A percentile compares a stretch with the other conserved stretches of the same genome.
Conservation (phyloP, 2,888 invertebrate genomes). For the Mylabris sibirica region DNA sequence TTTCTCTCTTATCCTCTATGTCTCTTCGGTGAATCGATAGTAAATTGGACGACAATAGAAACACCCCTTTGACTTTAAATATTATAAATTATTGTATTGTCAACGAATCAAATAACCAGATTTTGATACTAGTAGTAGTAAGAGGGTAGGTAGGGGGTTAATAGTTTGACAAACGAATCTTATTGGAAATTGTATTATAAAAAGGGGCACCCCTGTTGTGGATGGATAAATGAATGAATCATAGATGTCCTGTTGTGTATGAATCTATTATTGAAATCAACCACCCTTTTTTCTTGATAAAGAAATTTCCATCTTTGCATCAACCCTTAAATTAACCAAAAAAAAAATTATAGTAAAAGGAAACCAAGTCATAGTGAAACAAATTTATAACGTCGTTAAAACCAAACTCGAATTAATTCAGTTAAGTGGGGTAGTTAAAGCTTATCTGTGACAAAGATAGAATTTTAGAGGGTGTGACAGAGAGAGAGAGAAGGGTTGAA, state of each 20-base stretch:
- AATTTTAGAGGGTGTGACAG: no score
- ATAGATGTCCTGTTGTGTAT: neutral
- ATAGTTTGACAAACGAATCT: slow-evolving; percentile 5
- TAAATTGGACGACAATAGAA: neutral
- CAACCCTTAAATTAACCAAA: neutral
- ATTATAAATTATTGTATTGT: neutral
- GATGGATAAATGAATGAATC: neutral
- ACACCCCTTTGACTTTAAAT: neutral
- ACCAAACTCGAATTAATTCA: slow-evolving; percentile 13
- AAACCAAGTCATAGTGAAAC: neutral
- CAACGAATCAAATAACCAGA: neutral
- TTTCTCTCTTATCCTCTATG: no score
- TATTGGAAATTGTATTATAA: neutral
- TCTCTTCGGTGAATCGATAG: no score
- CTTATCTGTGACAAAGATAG: neutral
- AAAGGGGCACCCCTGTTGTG: neutral
- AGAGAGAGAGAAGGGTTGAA: neutral
- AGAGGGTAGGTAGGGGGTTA: neutral
- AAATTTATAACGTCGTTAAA: slow-evolving; percentile 13
- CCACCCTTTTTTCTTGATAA: neutral
- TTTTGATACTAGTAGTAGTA: neutral
- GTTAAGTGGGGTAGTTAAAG: slow-evolving; percentile 2
- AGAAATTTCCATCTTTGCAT: neutral
- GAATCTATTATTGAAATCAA: neutral
- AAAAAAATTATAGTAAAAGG: neutral